A percentile compares a stretch with the other conserved stretches of the same genome.
phyloP scores from a whole-genome alignment of 2,888 invertebrate genomes.

The Hypselothyrea guttata region DNA sequence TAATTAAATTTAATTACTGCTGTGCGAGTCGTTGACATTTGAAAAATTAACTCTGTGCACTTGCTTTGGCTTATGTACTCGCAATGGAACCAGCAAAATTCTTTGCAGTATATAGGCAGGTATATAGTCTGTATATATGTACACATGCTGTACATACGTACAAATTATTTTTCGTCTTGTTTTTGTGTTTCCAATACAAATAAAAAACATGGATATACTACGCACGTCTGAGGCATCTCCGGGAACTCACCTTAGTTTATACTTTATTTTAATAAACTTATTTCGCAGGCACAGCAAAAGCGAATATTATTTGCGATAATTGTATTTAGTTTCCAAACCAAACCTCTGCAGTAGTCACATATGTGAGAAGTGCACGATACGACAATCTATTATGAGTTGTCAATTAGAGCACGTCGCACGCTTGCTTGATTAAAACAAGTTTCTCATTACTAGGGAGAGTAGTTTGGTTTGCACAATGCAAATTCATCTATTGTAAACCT shows the following conservation, averaged over 20 bases:
- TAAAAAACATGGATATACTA: slow-evolving; percentile 8
- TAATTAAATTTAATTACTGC: slow-evolving; percentile 79
- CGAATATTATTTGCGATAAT: slow-evolving; percentile 60
- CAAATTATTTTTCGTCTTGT: slow-evolving; percentile 10
- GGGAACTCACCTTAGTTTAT: slow-evolving; percentile 53
- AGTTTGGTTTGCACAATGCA: too few relatives aligned
- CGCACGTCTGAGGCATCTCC: slow-evolving; percentile 6
- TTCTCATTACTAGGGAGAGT: too few relatives aligned
- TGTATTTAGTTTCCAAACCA: slow-evolving; percentile 58
- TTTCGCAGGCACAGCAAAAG: slow-evolving; percentile 51
- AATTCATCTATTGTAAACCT: too few relatives aligned
- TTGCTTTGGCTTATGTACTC: slow-evolving; percentile 55
- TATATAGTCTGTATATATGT: slow-evolving; percentile 25
- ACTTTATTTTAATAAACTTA: slow-evolving; percentile 43
- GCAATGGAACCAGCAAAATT: slow-evolving; percentile 29
- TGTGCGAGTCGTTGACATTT: slow-evolving; percentile 51
- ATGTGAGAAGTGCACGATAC: slow-evolving; percentile 56
- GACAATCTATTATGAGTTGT: slow-evolving; percentile 53
- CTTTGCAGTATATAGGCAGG: slow-evolving; percentile 38
- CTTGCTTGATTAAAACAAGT: slow-evolving; percentile 34
- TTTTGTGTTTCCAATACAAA: slow-evolving; percentile 21
- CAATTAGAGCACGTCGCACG: slow-evolving; percentile 30
- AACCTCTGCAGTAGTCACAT: slow-evolving; percentile 43
- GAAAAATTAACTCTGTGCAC: slow-evolving; percentile 49
- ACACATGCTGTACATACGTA: slow-evolving; percentile 32